A percentile compares a stretch with the other conserved stretches of the same genome.
These are phyloP conservation scores for Harlomillsia oculata DNA, from an alignment of 1,140 invertebrate species.

Conservation along the genomic window DNA sequence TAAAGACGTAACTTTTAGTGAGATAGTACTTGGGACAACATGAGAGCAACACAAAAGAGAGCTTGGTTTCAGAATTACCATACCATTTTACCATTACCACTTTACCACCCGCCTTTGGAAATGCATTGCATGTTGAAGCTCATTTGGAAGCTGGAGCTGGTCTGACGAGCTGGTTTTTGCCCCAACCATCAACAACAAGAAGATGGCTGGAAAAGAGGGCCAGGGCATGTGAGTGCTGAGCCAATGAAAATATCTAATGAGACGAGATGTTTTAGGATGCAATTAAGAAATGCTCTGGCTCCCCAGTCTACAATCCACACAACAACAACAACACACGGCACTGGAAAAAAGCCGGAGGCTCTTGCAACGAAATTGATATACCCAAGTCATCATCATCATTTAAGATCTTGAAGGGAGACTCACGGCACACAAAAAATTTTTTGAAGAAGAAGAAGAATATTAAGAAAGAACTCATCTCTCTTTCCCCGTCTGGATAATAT, in stretches of 20 bases:
- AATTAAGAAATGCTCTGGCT: slow-evolving; percentile 24
- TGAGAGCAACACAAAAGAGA: not conserved
- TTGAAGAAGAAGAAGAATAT: slow-evolving; percentile 1
- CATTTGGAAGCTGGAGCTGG: slow-evolving; percentile 1
- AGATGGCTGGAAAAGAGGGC: too few species aligned
- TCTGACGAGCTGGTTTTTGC: not conserved
- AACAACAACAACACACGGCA: too few species aligned
- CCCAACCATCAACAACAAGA: not conserved
- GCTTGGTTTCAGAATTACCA: not conserved
- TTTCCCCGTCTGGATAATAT: slow-evolving; percentile 14
- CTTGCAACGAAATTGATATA: slow-evolving; percentile 30
- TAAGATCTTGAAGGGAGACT: slow-evolving; percentile 17
- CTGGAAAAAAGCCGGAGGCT: slow-evolving; percentile 12
- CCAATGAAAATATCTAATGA: slow-evolving; percentile 30
- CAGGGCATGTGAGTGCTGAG: not conserved
- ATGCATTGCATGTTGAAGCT: too few species aligned
- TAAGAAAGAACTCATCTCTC: too few species aligned
- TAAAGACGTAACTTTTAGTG: too few species aligned
- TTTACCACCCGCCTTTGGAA: not conserved
- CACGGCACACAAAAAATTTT: slow-evolving; percentile 10
- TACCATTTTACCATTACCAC: not conserved
- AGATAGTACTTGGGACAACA: too few species aligned
- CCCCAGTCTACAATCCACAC: not conserved
- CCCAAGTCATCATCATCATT: slow-evolving; percentile 33
- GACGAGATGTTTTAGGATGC: slow-evolving; percentile 29